phyloP scores from a whole-genome alignment of 2,888 invertebrate species.

The Theodoxus fluviatilis region DNA sequence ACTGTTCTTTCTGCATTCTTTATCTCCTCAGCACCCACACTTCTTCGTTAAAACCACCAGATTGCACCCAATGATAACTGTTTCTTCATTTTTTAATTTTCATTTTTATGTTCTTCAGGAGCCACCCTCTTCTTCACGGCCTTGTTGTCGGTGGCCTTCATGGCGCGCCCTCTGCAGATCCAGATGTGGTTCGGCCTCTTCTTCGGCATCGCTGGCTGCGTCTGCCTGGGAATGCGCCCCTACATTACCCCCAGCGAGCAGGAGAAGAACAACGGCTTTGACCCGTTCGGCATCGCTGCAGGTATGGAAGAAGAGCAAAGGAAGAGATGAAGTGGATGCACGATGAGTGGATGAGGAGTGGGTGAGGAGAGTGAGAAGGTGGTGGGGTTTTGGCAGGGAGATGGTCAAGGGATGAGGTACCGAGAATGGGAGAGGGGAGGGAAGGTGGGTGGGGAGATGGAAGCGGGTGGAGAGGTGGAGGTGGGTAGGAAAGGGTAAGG shows the following conservation, averaged over 20 bases:
- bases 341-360: too few relatives aligned
- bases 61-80: neutral
- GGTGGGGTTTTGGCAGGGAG: too few relatives aligned
- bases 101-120: constrained; percentile 25
- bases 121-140: constrained; percentile 34
- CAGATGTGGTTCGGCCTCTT: constrained; percentile 38
- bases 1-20: neutral
- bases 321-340: too few relatives aligned
- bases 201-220: constrained; percentile 31
- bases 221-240: constrained; percentile 32
- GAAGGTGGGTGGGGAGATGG: too few relatives aligned
- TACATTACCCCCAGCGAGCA: constrained; percentile 27
- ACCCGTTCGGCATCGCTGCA: constrained; percentile 37
- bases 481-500: too few relatives aligned
- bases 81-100: constrained; percentile 1
- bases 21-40: neutral
- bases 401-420: too few relatives aligned
- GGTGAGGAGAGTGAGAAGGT: too few relatives aligned
- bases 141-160: constrained; percentile 35
- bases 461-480: too few relatives aligned
- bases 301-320: too few relatives aligned
- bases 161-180: constrained; percentile 33
- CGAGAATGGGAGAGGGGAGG: too few relatives aligned
- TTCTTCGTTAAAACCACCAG: neutral
- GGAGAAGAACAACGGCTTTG: constrained; percentile 30